Percentiles rank a stretch among this genome's conserved stretches.
phyloP scores from a whole-genome alignment of 2,888 invertebrate genomes.

The Schizaphis graminum region DNA sequence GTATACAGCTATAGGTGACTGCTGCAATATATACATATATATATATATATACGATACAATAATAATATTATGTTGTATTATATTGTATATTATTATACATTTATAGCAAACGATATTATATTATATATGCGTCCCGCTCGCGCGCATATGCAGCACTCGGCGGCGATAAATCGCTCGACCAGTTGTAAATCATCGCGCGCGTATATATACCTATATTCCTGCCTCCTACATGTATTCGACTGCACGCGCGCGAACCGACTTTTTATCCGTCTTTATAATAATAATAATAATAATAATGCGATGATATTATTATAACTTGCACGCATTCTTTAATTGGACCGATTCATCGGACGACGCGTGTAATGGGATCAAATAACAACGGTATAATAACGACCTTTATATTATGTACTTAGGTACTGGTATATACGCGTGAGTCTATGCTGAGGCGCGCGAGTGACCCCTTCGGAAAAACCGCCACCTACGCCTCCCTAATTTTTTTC shows the following conservation, averaged over 20 bases:
- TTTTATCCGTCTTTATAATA: background rate
- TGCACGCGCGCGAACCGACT: slow-evolving; percentile 5
- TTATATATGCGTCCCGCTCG: background rate
- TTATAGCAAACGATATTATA: background rate
- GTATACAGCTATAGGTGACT: background rate
- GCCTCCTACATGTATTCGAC: background rate
- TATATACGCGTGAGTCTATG: background rate
- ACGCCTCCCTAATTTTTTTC: slow-evolving; percentile 21
- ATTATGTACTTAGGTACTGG: background rate
- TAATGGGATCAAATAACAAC: slow-evolving; percentile 2
- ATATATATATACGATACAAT: background rate
- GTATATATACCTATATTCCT: background rate
- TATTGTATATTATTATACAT: background rate
- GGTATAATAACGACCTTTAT: background rate
- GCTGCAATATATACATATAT: background rate
- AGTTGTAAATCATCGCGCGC: slow-evolving; percentile 60
- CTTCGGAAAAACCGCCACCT: slow-evolving; percentile 11
- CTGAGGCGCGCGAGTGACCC: background rate
- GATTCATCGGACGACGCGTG: slow-evolving; percentile 46
- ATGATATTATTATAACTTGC: background rate
- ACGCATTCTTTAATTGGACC: slow-evolving; percentile 48
- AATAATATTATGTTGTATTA: slow-evolving; percentile 30
- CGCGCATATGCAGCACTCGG: background rate
- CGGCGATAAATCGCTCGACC: slow-evolving; percentile 51
- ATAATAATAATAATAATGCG: slow-evolving; percentile 22